Evolutionary conservation across 2,113 vertebrate species (phyloP).

Genomic region (Phaethon lepturus): DNA sequence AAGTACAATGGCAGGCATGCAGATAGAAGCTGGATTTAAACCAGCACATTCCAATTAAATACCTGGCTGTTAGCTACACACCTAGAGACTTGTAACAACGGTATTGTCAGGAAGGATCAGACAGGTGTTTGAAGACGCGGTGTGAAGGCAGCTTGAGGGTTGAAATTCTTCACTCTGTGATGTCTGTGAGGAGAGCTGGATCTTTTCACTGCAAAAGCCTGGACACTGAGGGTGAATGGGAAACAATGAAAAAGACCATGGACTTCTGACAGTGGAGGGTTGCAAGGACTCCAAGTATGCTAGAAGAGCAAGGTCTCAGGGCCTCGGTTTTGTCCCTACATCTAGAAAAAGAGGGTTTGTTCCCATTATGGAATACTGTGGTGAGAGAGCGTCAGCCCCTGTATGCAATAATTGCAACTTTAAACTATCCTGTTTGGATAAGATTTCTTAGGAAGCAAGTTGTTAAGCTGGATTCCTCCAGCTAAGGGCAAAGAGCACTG

Average conservation of each 20-base stretch:
- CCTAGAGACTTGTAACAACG: not conserved
- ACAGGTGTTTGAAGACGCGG: not conserved
- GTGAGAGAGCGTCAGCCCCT: not conserved
- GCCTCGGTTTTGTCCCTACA: not conserved
- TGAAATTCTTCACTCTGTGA: not conserved
- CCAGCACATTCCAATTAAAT: not conserved
- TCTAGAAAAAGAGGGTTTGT: not conserved
- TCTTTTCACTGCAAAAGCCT: not conserved
- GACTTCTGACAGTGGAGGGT: not conserved
- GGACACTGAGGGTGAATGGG: not conserved
- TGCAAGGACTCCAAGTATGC: not conserved
- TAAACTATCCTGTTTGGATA: not conserved
- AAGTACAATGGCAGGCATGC: not conserved
- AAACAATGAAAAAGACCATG: not conserved
- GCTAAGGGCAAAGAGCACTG: not conserved
- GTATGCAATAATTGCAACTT: not conserved
- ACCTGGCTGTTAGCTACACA: not conserved
- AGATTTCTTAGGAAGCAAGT: not conserved
- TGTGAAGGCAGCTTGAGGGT: not conserved
- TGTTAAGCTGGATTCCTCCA: not conserved
- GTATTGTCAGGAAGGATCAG: conserved; percentile 12
- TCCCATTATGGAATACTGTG: not conserved
- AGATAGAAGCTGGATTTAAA: conserved; percentile 28
- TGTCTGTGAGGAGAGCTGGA: not conserved
- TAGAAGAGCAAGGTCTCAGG: not conserved